Conservation (phyloP, 2,113 vertebrate species). For the Pleuronectes platessa region DNA sequence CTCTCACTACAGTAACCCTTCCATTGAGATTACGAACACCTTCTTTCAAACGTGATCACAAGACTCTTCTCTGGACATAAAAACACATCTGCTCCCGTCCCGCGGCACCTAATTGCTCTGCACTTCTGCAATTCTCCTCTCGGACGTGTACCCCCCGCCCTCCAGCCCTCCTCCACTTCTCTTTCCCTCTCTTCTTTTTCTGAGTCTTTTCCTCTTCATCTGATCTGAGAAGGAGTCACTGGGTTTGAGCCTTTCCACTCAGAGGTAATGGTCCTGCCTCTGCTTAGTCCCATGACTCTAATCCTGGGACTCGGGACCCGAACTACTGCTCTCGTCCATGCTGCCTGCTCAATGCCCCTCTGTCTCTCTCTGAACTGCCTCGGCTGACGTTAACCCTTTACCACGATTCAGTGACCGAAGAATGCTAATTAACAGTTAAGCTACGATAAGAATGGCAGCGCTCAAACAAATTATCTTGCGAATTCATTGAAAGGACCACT, state of each 20-base stretch:
- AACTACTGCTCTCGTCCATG: conserved; percentile 61
- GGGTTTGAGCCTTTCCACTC: conserved; percentile 74
- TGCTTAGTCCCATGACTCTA: conserved; percentile 80
- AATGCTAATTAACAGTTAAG: conserved; percentile 23
- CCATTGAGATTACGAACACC: conserved; percentile 56
- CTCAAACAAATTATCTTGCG: neutral
- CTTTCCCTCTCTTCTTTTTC: conserved; percentile 28
- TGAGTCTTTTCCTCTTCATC: conserved; percentile 54
- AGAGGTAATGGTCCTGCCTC: conserved; percentile 77
- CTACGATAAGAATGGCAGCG: neutral
- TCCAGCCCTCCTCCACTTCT: neutral
- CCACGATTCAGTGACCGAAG: neutral
- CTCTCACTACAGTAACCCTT: conserved; percentile 48
- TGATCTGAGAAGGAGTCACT: conserved; percentile 73
- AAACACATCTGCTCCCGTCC: conserved; percentile 55
- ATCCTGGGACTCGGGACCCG: conserved; percentile 73
- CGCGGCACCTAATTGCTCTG: conserved; percentile 65
- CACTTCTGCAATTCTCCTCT: conserved; percentile 51
- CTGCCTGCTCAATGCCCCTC: conserved; percentile 66
- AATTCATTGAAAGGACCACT: conserved; percentile 4
- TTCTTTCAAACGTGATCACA: conserved; percentile 65
- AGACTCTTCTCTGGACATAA: conserved; percentile 58
- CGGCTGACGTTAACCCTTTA: conserved; percentile 61
- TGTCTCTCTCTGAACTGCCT: conserved; percentile 44
- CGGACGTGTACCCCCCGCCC: conserved; percentile 11